Percentiles rank a stretch among this genome's conserved stretches.
Conservation (phyloP, 2,113 vertebrate species). For the Chloebia gouldiae region DNA sequence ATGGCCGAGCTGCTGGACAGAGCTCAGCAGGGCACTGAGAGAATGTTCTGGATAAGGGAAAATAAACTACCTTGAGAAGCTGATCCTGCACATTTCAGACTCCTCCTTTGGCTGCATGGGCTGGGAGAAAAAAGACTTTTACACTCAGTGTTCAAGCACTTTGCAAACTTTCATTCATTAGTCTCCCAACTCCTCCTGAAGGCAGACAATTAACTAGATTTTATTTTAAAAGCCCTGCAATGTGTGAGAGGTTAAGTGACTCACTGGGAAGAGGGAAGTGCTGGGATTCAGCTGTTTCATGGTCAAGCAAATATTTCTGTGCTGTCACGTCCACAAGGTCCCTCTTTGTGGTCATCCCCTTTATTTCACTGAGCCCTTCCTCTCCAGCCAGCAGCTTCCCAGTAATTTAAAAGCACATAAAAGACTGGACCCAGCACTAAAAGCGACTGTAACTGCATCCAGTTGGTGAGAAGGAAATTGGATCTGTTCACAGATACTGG, state of each 20-base stretch:
- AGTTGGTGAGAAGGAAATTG: not conserved
- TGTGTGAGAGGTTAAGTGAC: not conserved
- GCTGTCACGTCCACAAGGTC: not conserved
- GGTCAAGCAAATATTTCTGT: not conserved
- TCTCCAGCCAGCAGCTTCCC: not conserved
- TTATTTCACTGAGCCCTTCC: not conserved
- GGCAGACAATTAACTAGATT: not conserved
- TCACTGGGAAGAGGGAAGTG: not conserved
- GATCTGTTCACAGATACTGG: not conserved
- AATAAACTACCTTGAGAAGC: too few relatives aligned
- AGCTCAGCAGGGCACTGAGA: too few relatives aligned
- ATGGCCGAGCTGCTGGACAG: too few relatives aligned
- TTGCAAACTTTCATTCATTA: constrained; percentile 33
- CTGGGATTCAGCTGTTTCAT: not conserved
- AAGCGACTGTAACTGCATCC: not conserved
- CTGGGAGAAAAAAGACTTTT: too few relatives aligned
- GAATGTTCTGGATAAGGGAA: too few relatives aligned
- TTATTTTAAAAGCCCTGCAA: not conserved
- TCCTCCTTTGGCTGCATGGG: too few relatives aligned
- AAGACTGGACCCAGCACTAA: not conserved
- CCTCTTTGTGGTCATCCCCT: not conserved
- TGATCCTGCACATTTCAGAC: too few relatives aligned
- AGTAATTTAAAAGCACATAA: not conserved
- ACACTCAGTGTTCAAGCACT: not conserved
- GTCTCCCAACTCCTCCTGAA: not conserved